Conservation (phyloP, 2,113 vertebrate species). For the Phainopepla nitens region DNA sequence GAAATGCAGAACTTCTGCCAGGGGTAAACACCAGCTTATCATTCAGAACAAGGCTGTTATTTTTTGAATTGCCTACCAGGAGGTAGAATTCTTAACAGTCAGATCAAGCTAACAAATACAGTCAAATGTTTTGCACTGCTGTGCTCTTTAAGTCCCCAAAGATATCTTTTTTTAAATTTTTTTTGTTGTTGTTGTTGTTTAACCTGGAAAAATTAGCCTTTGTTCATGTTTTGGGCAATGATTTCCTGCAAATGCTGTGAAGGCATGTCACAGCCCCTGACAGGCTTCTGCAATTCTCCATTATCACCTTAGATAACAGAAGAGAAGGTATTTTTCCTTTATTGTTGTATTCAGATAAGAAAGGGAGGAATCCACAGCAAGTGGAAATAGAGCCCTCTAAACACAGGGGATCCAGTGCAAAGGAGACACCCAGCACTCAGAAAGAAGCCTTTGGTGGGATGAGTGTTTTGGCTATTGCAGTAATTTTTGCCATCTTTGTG, state of each 20-base stretch:
- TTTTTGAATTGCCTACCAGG: background rate
- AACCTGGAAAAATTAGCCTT: conserved; percentile 31
- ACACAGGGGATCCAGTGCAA: background rate
- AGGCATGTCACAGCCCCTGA: background rate
- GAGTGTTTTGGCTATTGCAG: background rate
- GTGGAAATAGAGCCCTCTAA: conserved; percentile 59
- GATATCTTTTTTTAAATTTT: background rate
- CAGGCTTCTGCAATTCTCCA: conserved; percentile 35
- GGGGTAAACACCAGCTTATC: background rate
- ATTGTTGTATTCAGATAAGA: conserved; percentile 55
- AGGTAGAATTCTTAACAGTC: background rate
- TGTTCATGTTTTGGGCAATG: background rate
- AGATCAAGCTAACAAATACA: conserved; percentile 23
- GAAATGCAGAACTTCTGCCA: background rate
- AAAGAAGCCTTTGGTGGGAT: background rate
- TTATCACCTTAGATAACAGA: conserved; percentile 65
- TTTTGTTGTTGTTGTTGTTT: too few relatives aligned
- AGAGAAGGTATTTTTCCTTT: conserved; percentile 43
- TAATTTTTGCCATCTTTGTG: background rate
- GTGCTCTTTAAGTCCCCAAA: conserved; percentile 16
- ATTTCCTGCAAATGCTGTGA: background rate
- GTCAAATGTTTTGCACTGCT: background rate
- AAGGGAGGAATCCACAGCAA: conserved; percentile 33
- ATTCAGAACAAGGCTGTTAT: background rate
- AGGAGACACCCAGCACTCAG: background rate